Conservation (phyloP, 2,888 invertebrate genomes). For the Dorcus hopei region DNA sequence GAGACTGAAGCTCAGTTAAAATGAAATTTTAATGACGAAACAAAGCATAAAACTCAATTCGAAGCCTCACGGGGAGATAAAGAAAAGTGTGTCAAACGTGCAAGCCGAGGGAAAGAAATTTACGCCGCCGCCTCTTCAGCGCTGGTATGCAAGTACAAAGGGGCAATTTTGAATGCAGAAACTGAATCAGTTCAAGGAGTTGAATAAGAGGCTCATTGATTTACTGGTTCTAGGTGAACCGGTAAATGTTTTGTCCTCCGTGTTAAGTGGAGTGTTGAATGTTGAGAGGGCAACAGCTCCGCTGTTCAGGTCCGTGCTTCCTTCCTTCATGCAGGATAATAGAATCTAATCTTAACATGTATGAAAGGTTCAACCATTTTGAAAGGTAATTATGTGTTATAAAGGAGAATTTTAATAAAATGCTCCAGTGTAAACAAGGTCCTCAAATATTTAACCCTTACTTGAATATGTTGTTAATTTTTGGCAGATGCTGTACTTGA, state of each 20-base stretch:
- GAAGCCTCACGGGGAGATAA: background rate
- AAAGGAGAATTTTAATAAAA: too few species aligned
- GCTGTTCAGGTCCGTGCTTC: background rate
- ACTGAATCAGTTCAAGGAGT: slow-evolving; percentile 5
- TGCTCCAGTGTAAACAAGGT: too few species aligned
- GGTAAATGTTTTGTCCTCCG: slow-evolving; percentile 25
- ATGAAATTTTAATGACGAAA: background rate
- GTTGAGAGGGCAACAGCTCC: background rate
- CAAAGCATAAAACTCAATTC: background rate
- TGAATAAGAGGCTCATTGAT: slow-evolving; percentile 18
- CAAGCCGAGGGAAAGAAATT: background rate
- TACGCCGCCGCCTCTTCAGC: background rate
- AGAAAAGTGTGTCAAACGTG: background rate
- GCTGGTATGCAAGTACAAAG: slow-evolving; percentile 4
- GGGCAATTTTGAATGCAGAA: slow-evolving; percentile 9
- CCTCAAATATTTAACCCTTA: too few species aligned
- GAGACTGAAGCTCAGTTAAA: background rate
- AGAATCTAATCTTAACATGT: too few species aligned
- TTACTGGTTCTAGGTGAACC: slow-evolving; percentile 24
- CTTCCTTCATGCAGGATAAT: background rate
- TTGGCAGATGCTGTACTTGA: too few species aligned
- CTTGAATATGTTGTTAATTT: too few species aligned
- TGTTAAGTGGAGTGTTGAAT: slow-evolving; percentile 21
- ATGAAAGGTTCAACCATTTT: too few species aligned
- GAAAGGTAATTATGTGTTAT: too few species aligned